Evolutionary conservation across 2,888 invertebrate species (phyloP).

Genomic region (Epinotia demarniana): DNA sequence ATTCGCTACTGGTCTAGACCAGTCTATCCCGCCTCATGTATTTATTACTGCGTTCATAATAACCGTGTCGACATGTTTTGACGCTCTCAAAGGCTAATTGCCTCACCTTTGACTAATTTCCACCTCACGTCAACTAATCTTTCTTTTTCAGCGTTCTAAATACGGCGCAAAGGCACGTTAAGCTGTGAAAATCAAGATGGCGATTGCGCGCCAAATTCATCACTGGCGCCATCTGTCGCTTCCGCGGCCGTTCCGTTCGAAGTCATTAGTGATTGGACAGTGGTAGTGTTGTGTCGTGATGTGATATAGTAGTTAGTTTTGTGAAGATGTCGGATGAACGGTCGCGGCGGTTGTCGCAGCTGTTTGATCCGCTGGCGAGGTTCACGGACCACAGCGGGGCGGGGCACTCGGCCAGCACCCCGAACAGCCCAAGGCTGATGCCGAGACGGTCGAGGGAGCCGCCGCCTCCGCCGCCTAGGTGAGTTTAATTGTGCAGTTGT

Average conservation of each 20-base stretch:
- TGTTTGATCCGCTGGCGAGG: conserved; percentile 91
- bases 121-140: conserved; percentile 64
- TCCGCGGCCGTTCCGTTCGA: conserved; percentile 71
- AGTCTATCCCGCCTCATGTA: conserved; percentile 7
- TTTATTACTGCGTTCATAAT: conserved; percentile 15
- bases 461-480: conserved; percentile 81
- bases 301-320: conserved; percentile 65
- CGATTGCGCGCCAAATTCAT: conserved; percentile 74
- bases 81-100: conserved; percentile 65
- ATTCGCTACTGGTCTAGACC: neutral
- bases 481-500: conserved; percentile 50
- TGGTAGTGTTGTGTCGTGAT: conserved; percentile 73
- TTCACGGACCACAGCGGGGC: conserved; percentile 87
- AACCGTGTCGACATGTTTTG: conserved; percentile 59
- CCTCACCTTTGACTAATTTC: conserved; percentile 68
- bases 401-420: conserved; percentile 85
- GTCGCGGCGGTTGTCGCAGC: conserved; percentile 91
- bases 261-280: conserved; percentile 72
- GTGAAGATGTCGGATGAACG: conserved; percentile 86
- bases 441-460: conserved; percentile 83
- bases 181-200: conserved; percentile 79
- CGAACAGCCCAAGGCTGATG: conserved; percentile 89
- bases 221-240: conserved; percentile 69
- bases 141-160: conserved; percentile 79
- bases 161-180: conserved; percentile 67